Conservation (phyloP, 2,797 vertebrate genomes). For the Danionella dracula region DNA sequence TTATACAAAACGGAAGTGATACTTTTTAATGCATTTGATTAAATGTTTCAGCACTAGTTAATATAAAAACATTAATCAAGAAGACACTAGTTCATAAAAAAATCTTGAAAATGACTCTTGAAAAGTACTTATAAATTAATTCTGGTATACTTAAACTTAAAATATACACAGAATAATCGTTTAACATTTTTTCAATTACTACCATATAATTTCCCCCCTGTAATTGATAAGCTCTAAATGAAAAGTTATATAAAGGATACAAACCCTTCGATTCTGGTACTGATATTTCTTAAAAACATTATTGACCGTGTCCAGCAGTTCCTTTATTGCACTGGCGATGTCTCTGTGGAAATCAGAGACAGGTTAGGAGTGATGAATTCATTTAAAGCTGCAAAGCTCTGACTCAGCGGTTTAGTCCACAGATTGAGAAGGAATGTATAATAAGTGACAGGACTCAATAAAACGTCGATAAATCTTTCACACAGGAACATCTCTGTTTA, state of each 20-base stretch:
- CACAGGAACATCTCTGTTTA: background rate
- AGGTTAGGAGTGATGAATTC: conserved; percentile 27
- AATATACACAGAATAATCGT: too few species aligned
- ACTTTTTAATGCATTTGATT: too few species aligned
- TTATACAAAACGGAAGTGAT: too few species aligned
- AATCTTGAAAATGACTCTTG: too few species aligned
- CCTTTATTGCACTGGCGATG: conserved; percentile 99
- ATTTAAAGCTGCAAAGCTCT: conserved; percentile 1
- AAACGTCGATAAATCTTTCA: conserved; percentile 13
- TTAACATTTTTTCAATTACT: too few species aligned
- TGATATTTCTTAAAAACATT: conserved; percentile 99
- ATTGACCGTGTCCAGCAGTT: conserved; percentile 98
- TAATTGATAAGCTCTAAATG: too few species aligned
- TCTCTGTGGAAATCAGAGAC: conserved; percentile 69
- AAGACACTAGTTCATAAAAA: too few species aligned
- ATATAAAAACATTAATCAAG: too few species aligned
- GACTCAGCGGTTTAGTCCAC: conserved; percentile 9
- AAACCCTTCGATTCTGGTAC: conserved; percentile 98
- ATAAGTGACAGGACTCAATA: conserved; percentile 8
- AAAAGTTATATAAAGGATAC: conserved; percentile 67
- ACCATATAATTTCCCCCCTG: too few species aligned
- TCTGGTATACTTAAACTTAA: too few species aligned
- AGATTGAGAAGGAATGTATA: background rate
- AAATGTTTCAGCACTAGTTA: too few species aligned
- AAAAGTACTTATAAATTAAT: too few species aligned